Conservation (phyloP, 2,797 vertebrate genomes). For the Cirrhinus mrigala region DNA sequence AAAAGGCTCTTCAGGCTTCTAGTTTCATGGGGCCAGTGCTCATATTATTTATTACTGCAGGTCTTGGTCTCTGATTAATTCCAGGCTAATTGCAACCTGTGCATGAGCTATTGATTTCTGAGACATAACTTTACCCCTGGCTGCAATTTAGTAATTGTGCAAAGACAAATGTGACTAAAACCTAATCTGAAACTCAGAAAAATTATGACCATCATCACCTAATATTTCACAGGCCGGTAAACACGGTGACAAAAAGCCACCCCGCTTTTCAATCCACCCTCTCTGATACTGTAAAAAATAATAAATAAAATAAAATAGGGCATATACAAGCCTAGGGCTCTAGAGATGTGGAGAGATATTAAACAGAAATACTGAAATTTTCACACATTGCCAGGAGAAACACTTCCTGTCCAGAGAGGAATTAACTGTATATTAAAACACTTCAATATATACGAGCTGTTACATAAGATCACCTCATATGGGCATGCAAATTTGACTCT, state of each 20-base stretch:
- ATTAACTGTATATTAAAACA: conserved; percentile 52
- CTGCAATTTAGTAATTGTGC: conserved; percentile 70
- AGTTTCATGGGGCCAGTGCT: conserved; percentile 49
- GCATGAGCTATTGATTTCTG: conserved; percentile 69
- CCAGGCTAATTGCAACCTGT: conserved; percentile 74
- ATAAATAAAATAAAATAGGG: conserved; percentile 61
- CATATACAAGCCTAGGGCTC: conserved; percentile 79
- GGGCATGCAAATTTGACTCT: conserved; percentile 24
- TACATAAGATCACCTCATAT: conserved; percentile 49
- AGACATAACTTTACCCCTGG: conserved; percentile 67
- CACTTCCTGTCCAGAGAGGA: conserved; percentile 14
- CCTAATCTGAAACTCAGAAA: conserved; percentile 65
- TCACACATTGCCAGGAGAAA: conserved; percentile 54
- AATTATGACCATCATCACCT: conserved; percentile 67
- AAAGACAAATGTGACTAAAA: conserved; percentile 73
- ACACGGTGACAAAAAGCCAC: conserved; percentile 68
- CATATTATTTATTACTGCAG: conserved; percentile 71
- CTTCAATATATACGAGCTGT: conserved; percentile 40
- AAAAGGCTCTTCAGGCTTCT: conserved; percentile 55
- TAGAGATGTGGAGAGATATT: conserved; percentile 79
- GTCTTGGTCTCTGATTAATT: conserved; percentile 74
- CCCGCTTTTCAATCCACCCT: conserved; percentile 56
- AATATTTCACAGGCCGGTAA: conserved; percentile 69
- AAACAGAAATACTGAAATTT: conserved; percentile 82
- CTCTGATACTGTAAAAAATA: conserved; percentile 59